Evolutionary conservation across 2,888 invertebrate species (phyloP).

Genomic region (Galeopsomyia nigrocyanea): DNA sequence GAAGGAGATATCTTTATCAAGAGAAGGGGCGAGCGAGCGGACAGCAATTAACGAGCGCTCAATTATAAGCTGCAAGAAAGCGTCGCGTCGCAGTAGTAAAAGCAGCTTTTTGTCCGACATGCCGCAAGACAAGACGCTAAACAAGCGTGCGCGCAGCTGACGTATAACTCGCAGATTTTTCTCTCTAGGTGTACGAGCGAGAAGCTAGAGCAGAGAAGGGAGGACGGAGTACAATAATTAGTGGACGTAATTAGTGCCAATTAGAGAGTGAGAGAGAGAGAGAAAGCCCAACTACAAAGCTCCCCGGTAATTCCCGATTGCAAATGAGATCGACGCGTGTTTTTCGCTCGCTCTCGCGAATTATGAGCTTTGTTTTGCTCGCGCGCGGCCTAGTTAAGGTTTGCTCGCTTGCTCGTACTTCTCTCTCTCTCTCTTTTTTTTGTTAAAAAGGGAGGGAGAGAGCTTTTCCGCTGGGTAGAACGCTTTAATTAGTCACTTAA

Average conservation of each 20-base stretch:
- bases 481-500: conserved; percentile 13
- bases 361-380: neutral
- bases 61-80: conserved; percentile 27
- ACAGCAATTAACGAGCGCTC: neutral
- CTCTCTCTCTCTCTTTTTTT: too few species aligned
- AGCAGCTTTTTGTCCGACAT: conserved; percentile 11
- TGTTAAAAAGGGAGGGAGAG: neutral
- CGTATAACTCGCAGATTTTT: too few species aligned
- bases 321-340: conserved; percentile 19
- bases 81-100: conserved; percentile 16
- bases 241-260: conserved; percentile 62
- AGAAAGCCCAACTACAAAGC: conserved; percentile 15
- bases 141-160: too few species aligned
- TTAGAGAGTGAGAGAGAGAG: conserved; percentile 57
- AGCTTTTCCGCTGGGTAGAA: neutral
- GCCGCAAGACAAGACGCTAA: neutral
- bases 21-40: neutral
- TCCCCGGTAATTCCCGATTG: conserved; percentile 31
- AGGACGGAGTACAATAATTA: conserved; percentile 60
- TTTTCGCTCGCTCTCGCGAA: too few species aligned
- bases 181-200: neutral
- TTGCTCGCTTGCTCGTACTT: neutral
- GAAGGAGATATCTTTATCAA: too few species aligned
- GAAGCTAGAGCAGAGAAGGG: neutral
- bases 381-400: conserved; percentile 3